Base-by-base conservation (phyloP, 2,113 vertebrate genomes). In the Catharus minimus region DNA sequence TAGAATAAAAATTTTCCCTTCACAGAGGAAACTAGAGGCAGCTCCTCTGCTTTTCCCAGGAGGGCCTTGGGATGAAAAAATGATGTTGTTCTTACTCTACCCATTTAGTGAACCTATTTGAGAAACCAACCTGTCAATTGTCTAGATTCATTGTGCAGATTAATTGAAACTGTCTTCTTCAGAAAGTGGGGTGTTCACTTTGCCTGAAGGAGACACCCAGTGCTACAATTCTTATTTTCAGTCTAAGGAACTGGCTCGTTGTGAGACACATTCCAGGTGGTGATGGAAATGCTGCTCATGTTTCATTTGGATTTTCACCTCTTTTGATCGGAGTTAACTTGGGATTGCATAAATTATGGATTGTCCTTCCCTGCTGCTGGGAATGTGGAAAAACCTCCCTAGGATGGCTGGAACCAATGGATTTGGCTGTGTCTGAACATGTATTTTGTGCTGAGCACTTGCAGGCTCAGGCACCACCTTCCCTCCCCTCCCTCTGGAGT, bases 341-440 rank as follows among this genome's bases (percentile, higher is more conserved):
- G 19, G 30, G 5, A 46, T 92, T 68, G 64, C 61, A 68, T 55
- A 82, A 88, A 82, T 43, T 44, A 22, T 2, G 9, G 28, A 24
- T 87, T 52, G 33, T 72, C 38, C 33, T 65, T 83, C 69, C 33
- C 41, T 38, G 62, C n/a, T 36, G 8, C 6, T 53, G 61, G 50
- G 49, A 89, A 52, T 14, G 12, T 44, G 46, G 73, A 77, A 28
- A 43, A 88, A 16, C 47, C 57, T 64, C 77, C 21, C 36, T 5
- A 3, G 78, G n/a, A 30, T 38, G 55, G 24, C 58, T 82, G 69
- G 36, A 43, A 60, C 18, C 16, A 4, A 14, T 13, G 68, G 64
- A 10, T n/a, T 47, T 2, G 2, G 2, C 38, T 32, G 0, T 5
- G 21, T 57, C 19, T 79, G 68, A 22, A 7, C 1, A 0, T 1